phyloP scores from a whole-genome alignment of 2,113 vertebrate genomes.

The Myrmecophaga tridactyla region DNA sequence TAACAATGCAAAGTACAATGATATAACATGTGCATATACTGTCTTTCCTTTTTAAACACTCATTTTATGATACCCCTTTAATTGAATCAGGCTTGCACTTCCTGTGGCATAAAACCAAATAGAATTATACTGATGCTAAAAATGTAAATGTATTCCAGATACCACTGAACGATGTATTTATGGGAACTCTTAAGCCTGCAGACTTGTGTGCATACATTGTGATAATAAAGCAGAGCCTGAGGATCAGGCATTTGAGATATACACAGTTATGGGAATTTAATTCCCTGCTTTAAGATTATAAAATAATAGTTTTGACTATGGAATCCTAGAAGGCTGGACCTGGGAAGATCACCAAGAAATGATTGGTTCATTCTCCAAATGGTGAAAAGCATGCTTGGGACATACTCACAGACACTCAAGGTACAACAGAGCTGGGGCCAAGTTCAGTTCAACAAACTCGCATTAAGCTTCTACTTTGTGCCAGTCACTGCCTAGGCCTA shows the following conservation, averaged over 20 bases:
- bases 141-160: conserved; percentile 76
- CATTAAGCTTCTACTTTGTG: neutral
- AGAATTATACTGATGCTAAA: conserved; percentile 70
- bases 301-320: conserved; percentile 65
- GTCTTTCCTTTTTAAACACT: conserved; percentile 67
- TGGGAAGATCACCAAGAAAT: neutral
- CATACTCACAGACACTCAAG: neutral
- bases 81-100: conserved; percentile 76
- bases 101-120: conserved; percentile 73
- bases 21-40: conserved; percentile 58
- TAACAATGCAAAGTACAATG: conserved; percentile 56
- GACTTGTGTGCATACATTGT: neutral
- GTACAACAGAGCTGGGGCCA: neutral
- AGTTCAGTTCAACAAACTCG: neutral
- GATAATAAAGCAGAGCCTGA: conserved; percentile 23
- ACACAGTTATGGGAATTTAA: conserved; percentile 54
- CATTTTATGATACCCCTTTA: conserved; percentile 69
- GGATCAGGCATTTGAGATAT: neutral
- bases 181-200: neutral
- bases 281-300: conserved; percentile 34
- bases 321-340: neutral
- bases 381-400: neutral
- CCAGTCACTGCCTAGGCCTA: neutral
- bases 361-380: neutral
- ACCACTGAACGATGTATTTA: conserved; percentile 61